Percentiles rank a stretch among this genome's conserved stretches.
Conservation (phyloP, 1,140 invertebrate genomes). For the Octopus sinensis region DNA sequence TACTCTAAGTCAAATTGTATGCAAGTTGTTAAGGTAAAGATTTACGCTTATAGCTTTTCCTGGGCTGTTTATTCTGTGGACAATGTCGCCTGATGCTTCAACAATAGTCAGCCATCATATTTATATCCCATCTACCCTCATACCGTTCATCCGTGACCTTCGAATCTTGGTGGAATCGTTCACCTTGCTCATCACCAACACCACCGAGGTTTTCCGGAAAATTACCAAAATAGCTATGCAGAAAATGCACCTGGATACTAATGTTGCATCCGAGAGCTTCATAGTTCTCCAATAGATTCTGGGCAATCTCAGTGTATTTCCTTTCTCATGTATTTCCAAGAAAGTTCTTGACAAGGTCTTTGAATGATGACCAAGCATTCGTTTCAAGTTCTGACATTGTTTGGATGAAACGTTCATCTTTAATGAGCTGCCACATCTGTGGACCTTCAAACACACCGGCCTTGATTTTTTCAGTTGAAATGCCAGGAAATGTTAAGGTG, state of each 20-base stretch:
- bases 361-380: too few species aligned
- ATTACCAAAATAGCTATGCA: background rate
- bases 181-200: background rate
- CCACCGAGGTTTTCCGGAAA: background rate
- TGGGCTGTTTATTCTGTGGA: background rate
- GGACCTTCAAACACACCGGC: too few species aligned
- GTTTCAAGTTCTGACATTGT: too few species aligned
- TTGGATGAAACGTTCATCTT: too few species aligned
- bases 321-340: too few species aligned
- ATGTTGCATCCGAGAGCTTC: background rate
- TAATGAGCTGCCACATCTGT: too few species aligned
- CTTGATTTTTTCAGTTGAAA: too few species aligned
- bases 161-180: slow-evolving; percentile 3
- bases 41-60: background rate
- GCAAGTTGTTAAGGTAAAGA: background rate
- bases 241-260: background rate
- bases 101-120: background rate
- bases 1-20: background rate
- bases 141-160: background rate
- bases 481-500: too few species aligned
- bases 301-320: background rate
- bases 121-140: background rate
- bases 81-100: background rate
- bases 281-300: background rate
- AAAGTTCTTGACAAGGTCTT: too few species aligned